Evolutionary conservation across 2,113 vertebrate species (phyloP).

Genomic region (Tupaia tana): DNA sequence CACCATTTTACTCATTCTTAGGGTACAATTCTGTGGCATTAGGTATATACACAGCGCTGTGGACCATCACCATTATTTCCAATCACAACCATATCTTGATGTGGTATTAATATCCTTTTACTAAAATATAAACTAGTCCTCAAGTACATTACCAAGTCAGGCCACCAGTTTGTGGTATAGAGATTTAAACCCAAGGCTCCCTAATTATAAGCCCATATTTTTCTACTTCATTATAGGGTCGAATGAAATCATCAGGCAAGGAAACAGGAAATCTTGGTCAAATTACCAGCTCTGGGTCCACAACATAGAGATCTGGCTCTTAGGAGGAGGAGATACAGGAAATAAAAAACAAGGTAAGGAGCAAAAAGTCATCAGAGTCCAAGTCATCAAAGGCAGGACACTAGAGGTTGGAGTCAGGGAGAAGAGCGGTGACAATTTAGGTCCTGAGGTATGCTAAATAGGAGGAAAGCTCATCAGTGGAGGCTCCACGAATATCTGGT

Average conservation of each 20-base stretch:
- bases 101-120: conserved; percentile 48
- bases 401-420: not conserved
- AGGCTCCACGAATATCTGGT: not conserved
- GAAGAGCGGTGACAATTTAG: not conserved
- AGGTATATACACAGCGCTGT: not conserved
- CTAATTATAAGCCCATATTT: not conserved
- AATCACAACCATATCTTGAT: conserved; percentile 19
- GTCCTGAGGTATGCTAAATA: not conserved
- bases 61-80: not conserved
- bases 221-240: conserved; percentile 38
- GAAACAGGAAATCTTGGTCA: conserved; percentile 45
- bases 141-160: not conserved
- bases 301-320: not conserved
- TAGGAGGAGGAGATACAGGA: not conserved
- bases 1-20: conserved; percentile 38
- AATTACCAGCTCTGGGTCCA: not conserved
- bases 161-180: not conserved
- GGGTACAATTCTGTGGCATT: not conserved
- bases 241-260: conserved; percentile 51
- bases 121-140: conserved; percentile 27
- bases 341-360: conserved; percentile 13
- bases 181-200: conserved; percentile 9
- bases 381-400: conserved; percentile 24
- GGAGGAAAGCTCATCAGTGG: not conserved
- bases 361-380: conserved; percentile 25